phyloP scores from a whole-genome alignment of 2,888 invertebrate genomes.

The Ormyrus nitidulus region DNA sequence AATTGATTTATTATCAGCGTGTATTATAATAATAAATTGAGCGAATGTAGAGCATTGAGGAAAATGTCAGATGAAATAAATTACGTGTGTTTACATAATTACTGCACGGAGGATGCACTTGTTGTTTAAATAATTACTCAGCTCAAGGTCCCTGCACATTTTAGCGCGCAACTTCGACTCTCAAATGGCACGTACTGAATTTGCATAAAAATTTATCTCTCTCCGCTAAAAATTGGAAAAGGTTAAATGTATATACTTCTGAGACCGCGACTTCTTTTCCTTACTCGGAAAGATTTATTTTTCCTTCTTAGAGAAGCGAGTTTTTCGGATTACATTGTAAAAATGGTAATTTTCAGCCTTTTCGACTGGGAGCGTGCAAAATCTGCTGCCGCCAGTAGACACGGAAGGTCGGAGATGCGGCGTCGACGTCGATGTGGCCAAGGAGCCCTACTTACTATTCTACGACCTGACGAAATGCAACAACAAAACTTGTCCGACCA shows the following conservation, averaged over 20 bases:
- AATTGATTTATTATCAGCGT: too few species aligned
- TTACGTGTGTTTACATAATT: too few species aligned
- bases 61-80: too few species aligned
- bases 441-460: constrained; percentile 86
- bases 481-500: constrained; percentile 83
- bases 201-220: neutral
- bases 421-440: constrained; percentile 80
- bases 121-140: too few species aligned
- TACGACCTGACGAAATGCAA: constrained; percentile 80
- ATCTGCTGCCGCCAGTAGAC: constrained; percentile 88
- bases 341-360: constrained; percentile 78
- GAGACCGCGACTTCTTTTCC: neutral
- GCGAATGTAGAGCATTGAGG: too few species aligned
- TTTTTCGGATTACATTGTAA: too few species aligned
- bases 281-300: neutral
- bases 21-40: too few species aligned
- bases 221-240: too few species aligned
- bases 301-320: neutral
- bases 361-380: constrained; percentile 83
- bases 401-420: constrained; percentile 88
- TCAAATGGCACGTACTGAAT: neutral
- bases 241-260: neutral
- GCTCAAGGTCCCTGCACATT: too few species aligned
- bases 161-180: neutral
- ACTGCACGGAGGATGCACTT: too few species aligned